Conservation (phyloP, 2,888 invertebrate genomes). For the Synergus laeviventris region DNA sequence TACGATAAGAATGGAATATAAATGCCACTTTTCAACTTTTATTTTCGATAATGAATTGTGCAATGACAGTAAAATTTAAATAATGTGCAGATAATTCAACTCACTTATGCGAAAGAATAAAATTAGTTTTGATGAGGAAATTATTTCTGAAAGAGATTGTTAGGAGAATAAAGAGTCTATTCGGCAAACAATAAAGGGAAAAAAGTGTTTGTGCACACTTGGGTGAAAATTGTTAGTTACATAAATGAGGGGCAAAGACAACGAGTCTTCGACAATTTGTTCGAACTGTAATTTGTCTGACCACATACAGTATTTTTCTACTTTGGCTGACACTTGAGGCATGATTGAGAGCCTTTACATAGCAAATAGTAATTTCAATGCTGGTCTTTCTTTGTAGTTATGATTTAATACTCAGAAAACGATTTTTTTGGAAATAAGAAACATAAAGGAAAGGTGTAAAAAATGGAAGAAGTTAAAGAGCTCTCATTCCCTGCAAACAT, state of each 20-base stretch:
- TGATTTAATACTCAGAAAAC: background rate
- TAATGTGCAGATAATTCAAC: background rate
- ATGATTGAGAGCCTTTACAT: background rate
- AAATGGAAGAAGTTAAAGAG: background rate
- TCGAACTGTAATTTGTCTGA: conserved; percentile 29
- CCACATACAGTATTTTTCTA: conserved; percentile 31
- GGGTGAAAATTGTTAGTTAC: conserved; percentile 3
- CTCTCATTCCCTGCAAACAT: background rate
- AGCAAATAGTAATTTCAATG: background rate
- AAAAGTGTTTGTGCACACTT: conserved; percentile 17
- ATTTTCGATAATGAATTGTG: conserved; percentile 7
- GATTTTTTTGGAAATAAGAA: background rate
- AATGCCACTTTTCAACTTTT: conserved; percentile 24
- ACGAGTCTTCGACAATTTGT: conserved; percentile 18
- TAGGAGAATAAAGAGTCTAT: background rate
- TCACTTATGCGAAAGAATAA: background rate
- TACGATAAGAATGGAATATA: conserved; percentile 5
- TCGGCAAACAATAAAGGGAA: background rate
- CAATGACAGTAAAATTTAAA: background rate
- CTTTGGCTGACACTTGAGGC: background rate
- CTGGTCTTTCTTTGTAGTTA: background rate
- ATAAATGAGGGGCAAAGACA: conserved; percentile 1
- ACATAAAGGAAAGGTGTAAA: too few relatives aligned
- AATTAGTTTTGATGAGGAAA: background rate
- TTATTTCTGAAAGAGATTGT: background rate